Percentiles rank a stretch among this genome's conserved stretches.
Evolutionary conservation across 2,888 invertebrate species (phyloP).

Genomic region (Dione juno): DNA sequence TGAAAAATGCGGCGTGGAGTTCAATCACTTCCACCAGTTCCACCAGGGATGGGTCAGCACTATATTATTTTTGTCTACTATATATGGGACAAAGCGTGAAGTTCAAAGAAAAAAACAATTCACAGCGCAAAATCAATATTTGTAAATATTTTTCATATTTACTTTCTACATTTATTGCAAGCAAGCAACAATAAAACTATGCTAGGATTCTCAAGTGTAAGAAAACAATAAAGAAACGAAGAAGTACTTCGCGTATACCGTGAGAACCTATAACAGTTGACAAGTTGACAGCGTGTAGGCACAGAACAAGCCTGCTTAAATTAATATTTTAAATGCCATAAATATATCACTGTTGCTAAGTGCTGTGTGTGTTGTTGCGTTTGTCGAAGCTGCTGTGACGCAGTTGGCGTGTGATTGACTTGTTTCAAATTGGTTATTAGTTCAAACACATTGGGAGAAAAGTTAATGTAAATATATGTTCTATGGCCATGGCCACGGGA

Average conservation of each 20-base stretch:
- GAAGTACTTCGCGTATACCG: neutral
- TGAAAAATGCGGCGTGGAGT: too few relatives aligned
- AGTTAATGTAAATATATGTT: neutral
- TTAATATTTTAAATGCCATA: constrained; percentile 19
- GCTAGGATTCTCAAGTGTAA: neutral
- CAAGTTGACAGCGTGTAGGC: constrained; percentile 22
- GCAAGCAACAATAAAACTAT: neutral
- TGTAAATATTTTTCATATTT: neutral
- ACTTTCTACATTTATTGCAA: neutral
- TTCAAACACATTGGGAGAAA: neutral
- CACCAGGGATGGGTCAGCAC: too few relatives aligned
- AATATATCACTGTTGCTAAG: neutral
- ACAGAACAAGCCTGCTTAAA: constrained; percentile 20
- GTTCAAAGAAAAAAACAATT: neutral
- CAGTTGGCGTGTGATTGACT: neutral
- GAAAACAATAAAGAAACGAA: constrained; percentile 21
- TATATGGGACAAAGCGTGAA: neutral
- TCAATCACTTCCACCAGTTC: too few relatives aligned
- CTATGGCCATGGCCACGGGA: too few relatives aligned
- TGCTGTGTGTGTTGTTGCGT: neutral
- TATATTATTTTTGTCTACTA: too few relatives aligned
- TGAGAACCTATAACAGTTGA: constrained; percentile 21
- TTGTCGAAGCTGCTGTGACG: neutral
- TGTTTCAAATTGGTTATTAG: too few relatives aligned
- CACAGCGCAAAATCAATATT: neutral